phyloP scores from a whole-genome alignment of 2,797 vertebrate species.

The Gallinago solitaria region DNA sequence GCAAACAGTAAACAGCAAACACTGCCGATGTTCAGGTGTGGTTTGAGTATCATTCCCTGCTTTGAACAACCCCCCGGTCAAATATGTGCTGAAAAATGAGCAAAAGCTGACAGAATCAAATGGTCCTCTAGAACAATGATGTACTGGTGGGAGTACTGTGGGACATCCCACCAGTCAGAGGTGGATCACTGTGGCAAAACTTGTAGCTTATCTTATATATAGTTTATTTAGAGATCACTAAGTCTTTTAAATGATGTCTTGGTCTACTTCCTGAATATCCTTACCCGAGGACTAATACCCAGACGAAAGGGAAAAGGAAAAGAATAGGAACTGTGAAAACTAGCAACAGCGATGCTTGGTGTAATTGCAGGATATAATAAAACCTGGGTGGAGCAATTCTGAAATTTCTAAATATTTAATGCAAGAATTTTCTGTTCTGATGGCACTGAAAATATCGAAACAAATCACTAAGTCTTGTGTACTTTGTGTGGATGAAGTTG shows the following conservation, averaged over 20 bases:
- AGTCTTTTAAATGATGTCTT: background rate
- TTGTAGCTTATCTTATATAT: background rate
- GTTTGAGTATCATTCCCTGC: background rate
- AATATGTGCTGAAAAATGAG: background rate
- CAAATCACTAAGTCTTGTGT: background rate
- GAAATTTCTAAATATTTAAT: background rate
- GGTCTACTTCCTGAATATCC: background rate
- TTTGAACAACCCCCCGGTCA: background rate
- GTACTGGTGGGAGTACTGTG: background rate
- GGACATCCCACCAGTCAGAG: background rate
- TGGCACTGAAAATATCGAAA: background rate
- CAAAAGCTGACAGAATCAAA: background rate
- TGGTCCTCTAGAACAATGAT: background rate
- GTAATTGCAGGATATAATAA: background rate
- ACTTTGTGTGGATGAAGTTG: background rate
- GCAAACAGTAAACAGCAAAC: background rate
- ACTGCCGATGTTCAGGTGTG: background rate
- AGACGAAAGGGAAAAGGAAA: background rate
- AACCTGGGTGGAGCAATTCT: background rate
- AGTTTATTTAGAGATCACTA: background rate
- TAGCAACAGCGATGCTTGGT: background rate
- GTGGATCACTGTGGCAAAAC: background rate
- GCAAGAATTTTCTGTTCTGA: background rate
- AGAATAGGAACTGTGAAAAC: background rate
- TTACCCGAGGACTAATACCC: background rate